Base-by-base conservation (phyloP, 1,140 invertebrate genomes). In the Phthorimaea operculella region DNA sequence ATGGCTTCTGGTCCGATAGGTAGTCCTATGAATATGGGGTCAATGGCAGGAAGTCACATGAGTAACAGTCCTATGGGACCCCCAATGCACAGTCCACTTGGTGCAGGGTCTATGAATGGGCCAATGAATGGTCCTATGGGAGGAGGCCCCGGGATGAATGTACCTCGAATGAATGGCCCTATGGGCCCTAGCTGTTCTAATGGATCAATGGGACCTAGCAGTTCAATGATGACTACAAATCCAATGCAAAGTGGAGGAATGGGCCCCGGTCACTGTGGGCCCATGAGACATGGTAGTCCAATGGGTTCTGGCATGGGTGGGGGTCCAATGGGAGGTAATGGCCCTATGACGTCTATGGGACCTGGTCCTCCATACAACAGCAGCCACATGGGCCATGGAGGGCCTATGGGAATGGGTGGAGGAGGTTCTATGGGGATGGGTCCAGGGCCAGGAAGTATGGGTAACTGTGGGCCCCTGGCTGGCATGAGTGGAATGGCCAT, bases 1-100 rank as follows among this genome's bases (percentile, higher is more conserved):
- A 90, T 92, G 87, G 89, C 88, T 54, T 90, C 89, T 28, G 89
- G 89, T 21, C 87, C 90, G 17, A 92, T 92, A 87, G 90, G 90
- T 33, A 92, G 91, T 72, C 91, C 91, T 1, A 90, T 93, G 86
- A 92, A 88, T 62, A 85, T 85, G 81, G 83, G 85, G 12, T 85
- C 85, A 47, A 85, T 86, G 83, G 78, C 85, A 56, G 86, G 85
- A 14, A 85, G 84, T 54, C 86, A 87, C 54, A 90, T 90, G 87
- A 88, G 87, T 58, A 90, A 89, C 54, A 89, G 89, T 51, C 89
- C 90, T 3, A 91, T 91, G 87, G 89, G 90, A 6, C 87, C 80
- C 62, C 87, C 87, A 15, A 85, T 88, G 79, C 86, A 88, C 58
- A 87, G 87, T 72, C 87, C 87, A 36, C 65, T 88, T 21, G 85